A percentile compares a stretch with the other conserved stretches of the same genome.
Conservation (phyloP, 2,888 invertebrate genomes). For the Hirtodrosophila duncani region DNA sequence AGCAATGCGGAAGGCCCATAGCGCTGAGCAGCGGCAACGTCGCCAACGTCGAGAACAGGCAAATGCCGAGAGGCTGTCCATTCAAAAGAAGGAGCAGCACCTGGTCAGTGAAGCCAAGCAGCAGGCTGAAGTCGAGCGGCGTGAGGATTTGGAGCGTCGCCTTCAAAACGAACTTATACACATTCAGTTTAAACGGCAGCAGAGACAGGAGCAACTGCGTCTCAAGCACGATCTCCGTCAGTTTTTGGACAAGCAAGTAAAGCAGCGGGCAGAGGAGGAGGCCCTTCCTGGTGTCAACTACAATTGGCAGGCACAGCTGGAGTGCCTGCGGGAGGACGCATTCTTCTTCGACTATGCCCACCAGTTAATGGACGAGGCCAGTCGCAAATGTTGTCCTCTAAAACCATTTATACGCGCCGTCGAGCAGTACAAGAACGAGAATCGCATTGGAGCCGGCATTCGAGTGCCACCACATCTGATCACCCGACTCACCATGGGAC, state of each 20-base stretch:
- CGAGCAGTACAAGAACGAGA: conserved; percentile 61
- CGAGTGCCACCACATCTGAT: conserved; percentile 67
- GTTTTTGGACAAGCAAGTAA: conserved; percentile 56
- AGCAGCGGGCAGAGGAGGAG: conserved; percentile 47
- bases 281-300: conserved; percentile 56
- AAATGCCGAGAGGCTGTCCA: conserved; percentile 68
- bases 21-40: conserved; percentile 72
- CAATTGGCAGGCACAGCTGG: conserved; percentile 51
- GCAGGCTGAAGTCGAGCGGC: conserved; percentile 47
- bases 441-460: conserved; percentile 64
- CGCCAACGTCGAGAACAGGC: conserved; percentile 60
- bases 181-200: conserved; percentile 42
- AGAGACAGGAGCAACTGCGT: conserved; percentile 48
- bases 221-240: conserved; percentile 28
- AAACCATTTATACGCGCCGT: conserved; percentile 65
- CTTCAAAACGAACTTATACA: conserved; percentile 57
- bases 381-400: conserved; percentile 56
- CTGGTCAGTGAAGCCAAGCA: conserved; percentile 48
- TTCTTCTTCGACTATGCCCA: conserved; percentile 56
- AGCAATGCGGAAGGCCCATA: conserved; percentile 78
- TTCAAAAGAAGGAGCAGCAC: conserved; percentile 65
- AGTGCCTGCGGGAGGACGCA: conserved; percentile 57
- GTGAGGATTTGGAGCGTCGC: conserved; percentile 64
- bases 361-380: conserved; percentile 53
- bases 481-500: conserved; percentile 67